Percentiles rank a stretch among this genome's conserved stretches.
These are phyloP conservation scores for Zoanthus solanderi DNA, from an alignment of 92 coral and sea anemone genomes.

Conservation along the genomic window DNA sequence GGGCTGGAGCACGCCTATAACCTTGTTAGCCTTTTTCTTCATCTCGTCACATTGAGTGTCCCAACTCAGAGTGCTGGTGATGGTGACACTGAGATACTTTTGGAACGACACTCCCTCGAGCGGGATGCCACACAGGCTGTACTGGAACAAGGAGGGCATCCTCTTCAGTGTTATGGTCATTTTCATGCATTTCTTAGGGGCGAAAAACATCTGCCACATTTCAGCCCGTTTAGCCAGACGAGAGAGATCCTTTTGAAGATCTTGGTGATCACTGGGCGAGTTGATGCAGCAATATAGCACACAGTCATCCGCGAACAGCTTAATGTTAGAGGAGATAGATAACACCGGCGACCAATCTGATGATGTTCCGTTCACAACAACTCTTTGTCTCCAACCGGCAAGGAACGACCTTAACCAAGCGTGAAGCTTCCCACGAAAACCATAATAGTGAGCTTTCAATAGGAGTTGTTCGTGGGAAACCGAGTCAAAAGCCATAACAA, in stretches of 20 bases:
- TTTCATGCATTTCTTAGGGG: slow-evolving; percentile 1
- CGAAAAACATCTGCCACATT: slow-evolving; percentile 6
- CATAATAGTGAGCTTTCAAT: slow-evolving; percentile 43
- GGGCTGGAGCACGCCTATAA: background rate
- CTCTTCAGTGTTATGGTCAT: slow-evolving; percentile 6
- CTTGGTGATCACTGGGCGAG: background rate
- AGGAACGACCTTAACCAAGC: slow-evolving; percentile 43
- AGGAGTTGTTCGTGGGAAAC: slow-evolving; percentile 25
- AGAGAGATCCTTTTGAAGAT: background rate
- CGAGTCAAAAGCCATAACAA: slow-evolving; percentile 24
- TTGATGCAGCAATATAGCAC: slow-evolving; percentile 16
- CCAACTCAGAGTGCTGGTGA: background rate
- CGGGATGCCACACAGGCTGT: background rate
- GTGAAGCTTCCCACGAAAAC: slow-evolving; percentile 47
- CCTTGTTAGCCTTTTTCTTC: background rate
- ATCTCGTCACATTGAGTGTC: background rate
- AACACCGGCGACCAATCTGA: slow-evolving; percentile 27
- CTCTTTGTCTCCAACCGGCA: slow-evolving; percentile 25
- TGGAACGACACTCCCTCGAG: background rate
- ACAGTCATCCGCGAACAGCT: slow-evolving; percentile 53
- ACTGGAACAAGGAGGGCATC: background rate
- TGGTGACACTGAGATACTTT: background rate
- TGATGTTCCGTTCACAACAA: background rate
- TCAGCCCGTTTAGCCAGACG: slow-evolving; percentile 3
- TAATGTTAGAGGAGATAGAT: background rate